Percentiles rank a stretch among this genome's conserved stretches.
phyloP scores from a whole-genome alignment of 1,140 invertebrate species.

The Eulimnadia texana region DNA sequence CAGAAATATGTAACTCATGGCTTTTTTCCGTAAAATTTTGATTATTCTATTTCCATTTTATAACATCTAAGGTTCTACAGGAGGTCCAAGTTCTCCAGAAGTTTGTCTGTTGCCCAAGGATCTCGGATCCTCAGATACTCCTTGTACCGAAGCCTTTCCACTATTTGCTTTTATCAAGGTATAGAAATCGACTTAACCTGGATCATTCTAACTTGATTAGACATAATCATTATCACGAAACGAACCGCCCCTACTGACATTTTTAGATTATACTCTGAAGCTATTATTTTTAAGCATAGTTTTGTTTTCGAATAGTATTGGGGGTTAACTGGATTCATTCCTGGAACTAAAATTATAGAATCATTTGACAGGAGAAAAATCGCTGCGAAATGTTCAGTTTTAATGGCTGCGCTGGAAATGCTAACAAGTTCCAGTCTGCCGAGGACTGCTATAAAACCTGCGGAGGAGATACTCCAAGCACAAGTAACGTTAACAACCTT shows the following conservation, averaged over 20 bases:
- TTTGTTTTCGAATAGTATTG: too few relatives aligned
- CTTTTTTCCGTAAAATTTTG: background rate
- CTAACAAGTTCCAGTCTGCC: constrained; percentile 25
- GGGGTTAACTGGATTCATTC: too few relatives aligned
- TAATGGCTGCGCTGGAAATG: constrained; percentile 29
- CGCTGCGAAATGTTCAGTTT: constrained; percentile 22
- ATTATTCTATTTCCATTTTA: background rate
- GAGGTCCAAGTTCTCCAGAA: background rate
- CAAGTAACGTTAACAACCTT: background rate
- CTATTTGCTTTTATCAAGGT: constrained; percentile 21
- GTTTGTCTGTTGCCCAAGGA: background rate
- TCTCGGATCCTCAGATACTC: too few relatives aligned
- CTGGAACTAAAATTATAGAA: too few relatives aligned
- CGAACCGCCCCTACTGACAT: background rate
- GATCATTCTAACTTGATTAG: too few relatives aligned
- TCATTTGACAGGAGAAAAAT: constrained; percentile 14
- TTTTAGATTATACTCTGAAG: background rate
- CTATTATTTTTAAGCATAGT: background rate
- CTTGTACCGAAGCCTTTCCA: constrained; percentile 15
- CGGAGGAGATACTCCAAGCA: constrained; percentile 18
- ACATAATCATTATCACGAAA: background rate
- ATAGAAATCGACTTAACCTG: too few relatives aligned
- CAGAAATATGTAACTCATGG: too few relatives aligned
- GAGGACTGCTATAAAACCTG: constrained; percentile 23
- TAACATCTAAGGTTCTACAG: background rate